Evolutionary conservation across 2,888 invertebrate species (phyloP), one percentile per base, ranked within the genome.

Genomic region (Pollenia labialis): DNA sequence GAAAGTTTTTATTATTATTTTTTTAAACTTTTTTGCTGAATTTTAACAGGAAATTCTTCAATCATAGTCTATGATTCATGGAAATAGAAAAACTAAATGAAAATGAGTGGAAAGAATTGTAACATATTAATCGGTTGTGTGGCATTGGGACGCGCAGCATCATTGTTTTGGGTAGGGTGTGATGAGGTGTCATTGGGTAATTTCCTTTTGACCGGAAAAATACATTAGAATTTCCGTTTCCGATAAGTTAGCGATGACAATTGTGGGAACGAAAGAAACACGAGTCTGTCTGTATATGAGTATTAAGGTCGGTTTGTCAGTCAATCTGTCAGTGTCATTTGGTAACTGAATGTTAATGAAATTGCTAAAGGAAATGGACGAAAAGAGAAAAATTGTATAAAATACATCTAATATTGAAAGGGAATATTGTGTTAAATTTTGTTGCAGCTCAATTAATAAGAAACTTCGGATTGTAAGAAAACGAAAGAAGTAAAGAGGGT

Each of bases 221-320:
- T 64, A 56, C 71, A 77, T 58, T 77, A 64, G 66, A 72, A 64
- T 76, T 48, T 85, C 81, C 85, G 81, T 81, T 81, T 81, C 72
- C 81, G 71, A 4, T 85, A 50, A 64, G 58, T 32, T 68, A 46
- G 68, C 18, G 46, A 46, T 18, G 46, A 54, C 48, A 18, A 46
- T 12, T 68, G 66, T 14, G 23, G 46, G 18, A 58, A 50, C 32
- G 48, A 58, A 50, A 52, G 58, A n/a, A 62, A 48, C 44, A 52
- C n/a, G 18, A 64, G 64, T 23, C 42, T 42, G 14, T 58, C 23
- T 52, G 4, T 16, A 40, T 0, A n/a, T 62, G 44, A 56, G 48
- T 48, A 50, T 0, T 42, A 16, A 56, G 40, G 48, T 48, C 12
- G 16, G 46, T 10, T 68, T 14, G 16, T 6, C 23, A 44, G 52